Evolutionary conservation across 2,113 vertebrate genomes (phyloP).

Genomic region (Poeciliopsis prolifica): DNA sequence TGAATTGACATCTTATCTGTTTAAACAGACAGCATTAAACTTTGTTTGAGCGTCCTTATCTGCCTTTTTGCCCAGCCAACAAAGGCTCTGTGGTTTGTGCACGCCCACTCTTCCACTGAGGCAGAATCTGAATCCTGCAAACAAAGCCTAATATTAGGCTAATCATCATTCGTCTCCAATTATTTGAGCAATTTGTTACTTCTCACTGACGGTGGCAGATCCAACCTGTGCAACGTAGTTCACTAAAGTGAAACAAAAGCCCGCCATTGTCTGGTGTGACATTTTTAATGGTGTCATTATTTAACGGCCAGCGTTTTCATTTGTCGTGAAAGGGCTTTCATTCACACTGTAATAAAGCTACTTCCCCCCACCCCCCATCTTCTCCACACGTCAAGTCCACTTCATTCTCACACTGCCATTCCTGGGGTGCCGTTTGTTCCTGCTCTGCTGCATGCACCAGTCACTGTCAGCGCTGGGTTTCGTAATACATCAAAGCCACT

Average conservation of each 20-base stretch:
- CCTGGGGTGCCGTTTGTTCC: conserved; percentile 22
- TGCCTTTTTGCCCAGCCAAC: neutral
- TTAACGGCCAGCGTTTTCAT: neutral
- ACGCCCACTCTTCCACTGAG: neutral
- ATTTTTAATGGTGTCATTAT: conserved; percentile 2
- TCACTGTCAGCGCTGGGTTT: conserved; percentile 48
- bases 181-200: conserved; percentile 1
- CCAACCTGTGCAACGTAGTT: neutral
- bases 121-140: neutral
- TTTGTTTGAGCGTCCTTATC: neutral
- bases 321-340: conserved; percentile 18
- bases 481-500: conserved; percentile 46
- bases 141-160: neutral
- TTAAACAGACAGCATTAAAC: conserved; percentile 1
- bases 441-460: conserved; percentile 24
- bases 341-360: conserved; percentile 20
- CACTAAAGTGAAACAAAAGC: neutral
- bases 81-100: neutral
- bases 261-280: neutral
- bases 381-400: conserved; percentile 5
- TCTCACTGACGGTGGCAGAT: neutral
- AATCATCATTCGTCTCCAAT: neutral
- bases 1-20: neutral
- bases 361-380: conserved; percentile 9
- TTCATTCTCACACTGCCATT: conserved; percentile 14